phyloP scores from a whole-genome alignment of 2,797 vertebrate species.

The Chaetodon trifasciatus region DNA sequence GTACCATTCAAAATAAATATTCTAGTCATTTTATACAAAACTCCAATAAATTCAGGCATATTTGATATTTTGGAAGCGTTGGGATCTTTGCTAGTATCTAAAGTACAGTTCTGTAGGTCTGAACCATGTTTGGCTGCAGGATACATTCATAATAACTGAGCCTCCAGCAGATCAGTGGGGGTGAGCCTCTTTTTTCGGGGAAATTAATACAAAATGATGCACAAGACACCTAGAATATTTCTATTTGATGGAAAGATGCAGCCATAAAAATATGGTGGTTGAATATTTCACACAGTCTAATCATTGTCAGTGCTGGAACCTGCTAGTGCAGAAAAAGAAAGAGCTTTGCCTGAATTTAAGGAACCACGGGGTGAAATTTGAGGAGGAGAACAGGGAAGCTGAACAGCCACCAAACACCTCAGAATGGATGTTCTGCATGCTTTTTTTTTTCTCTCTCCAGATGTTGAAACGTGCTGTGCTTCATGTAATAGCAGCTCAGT shows the following conservation, averaged over 20 bases:
- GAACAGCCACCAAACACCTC: neutral
- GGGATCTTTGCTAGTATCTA: neutral
- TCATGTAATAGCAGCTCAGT: neutral
- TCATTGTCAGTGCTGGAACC: neutral
- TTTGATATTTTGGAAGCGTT: neutral
- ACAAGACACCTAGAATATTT: neutral
- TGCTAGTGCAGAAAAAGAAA: neutral
- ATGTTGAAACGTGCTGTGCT: no score
- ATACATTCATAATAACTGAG: neutral
- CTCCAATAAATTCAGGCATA: neutral
- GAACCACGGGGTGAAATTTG: neutral
- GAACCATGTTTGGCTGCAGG: neutral
- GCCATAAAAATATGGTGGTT: neutral
- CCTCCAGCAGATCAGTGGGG: neutral
- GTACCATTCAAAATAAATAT: neutral
- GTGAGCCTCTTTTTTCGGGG: neutral
- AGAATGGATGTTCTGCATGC: neutral
- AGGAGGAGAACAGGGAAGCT: neutral
- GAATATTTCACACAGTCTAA: neutral
- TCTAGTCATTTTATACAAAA: neutral
- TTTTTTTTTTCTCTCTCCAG: no score
- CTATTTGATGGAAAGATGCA: neutral
- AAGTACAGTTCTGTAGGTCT: neutral
- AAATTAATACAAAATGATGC: neutral
- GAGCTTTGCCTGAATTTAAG: neutral